phyloP scores from a whole-genome alignment of 2,113 vertebrate species.

The Tetraodon nigroviridis region DNA sequence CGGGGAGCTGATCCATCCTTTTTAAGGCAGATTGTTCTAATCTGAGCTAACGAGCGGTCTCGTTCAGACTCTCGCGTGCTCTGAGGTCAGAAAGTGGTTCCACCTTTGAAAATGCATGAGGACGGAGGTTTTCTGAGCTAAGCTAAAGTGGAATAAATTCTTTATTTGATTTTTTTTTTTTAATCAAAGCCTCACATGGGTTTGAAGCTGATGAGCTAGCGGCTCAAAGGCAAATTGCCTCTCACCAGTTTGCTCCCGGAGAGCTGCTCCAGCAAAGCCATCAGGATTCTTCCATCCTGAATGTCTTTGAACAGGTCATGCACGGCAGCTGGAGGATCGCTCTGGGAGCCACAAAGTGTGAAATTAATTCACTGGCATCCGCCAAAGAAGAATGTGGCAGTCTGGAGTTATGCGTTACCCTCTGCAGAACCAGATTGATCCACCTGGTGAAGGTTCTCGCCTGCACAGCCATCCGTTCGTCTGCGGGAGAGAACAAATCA shows the following conservation, averaged over 20 bases:
- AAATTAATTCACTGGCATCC: not conserved
- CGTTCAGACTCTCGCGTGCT: too few relatives aligned
- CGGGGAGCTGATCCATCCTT: too few relatives aligned
- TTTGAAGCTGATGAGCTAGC: not conserved
- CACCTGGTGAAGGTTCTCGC: constrained; percentile 59
- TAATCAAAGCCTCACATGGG: not conserved
- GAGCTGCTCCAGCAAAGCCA: constrained; percentile 86
- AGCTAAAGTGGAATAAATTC: not conserved
- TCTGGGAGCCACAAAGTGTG: constrained; percentile 53
- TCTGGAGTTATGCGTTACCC: constrained; percentile 32
- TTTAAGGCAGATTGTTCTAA: too few relatives aligned
- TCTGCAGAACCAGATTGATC: constrained; percentile 61
- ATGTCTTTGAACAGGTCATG: constrained; percentile 83
- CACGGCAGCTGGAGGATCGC: constrained; percentile 80
- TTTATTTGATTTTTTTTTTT: not conserved
- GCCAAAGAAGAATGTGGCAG: not conserved
- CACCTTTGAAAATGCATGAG: too few relatives aligned
- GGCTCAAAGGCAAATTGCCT: not conserved
- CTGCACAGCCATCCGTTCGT: constrained; percentile 36
- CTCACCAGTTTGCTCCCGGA: constrained; percentile 84
- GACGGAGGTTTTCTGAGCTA: not conserved
- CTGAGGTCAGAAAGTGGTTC: too few relatives aligned
- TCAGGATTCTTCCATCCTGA: constrained; percentile 85
- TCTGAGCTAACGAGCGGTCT: too few relatives aligned
- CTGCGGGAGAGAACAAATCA: constrained; percentile 26